Evolutionary conservation across 2,113 vertebrate species (phyloP).

Genomic region (Tylochromis polylepis): DNA sequence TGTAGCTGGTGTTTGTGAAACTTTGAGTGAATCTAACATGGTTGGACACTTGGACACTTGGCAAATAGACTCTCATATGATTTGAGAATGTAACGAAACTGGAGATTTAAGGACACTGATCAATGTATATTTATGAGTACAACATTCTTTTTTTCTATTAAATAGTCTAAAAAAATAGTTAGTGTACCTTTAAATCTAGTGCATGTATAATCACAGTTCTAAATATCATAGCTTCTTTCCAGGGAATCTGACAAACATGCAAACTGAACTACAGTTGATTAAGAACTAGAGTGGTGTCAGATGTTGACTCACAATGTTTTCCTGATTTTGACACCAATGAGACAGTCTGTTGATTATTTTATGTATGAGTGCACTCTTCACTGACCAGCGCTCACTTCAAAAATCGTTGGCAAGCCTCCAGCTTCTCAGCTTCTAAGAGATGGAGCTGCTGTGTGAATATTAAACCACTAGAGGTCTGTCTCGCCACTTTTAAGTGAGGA

Average conservation of each 20-base stretch:
- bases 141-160: no score
- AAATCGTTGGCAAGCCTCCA: background rate
- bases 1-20: background rate
- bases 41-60: background rate
- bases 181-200: background rate
- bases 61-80: background rate
- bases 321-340: background rate
- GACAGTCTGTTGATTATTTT: background rate
- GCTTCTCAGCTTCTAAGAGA: background rate
- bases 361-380: background rate
- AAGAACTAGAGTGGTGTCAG: background rate
- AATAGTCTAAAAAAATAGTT: no score
- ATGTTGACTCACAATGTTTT: background rate
- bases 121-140: no score
- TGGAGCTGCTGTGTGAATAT: background rate
- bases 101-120: no score
- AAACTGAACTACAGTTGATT: background rate
- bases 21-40: rapidly evolving
- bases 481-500: background rate
- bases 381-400: background rate
- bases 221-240: slow-evolving; percentile 15
- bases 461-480: slow-evolving; percentile 41
- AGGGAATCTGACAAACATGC: background rate
- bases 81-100: background rate
- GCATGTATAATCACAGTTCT: background rate